Conservation (phyloP, 2,797 vertebrate genomes). For the Myripristis jacobus region DNA sequence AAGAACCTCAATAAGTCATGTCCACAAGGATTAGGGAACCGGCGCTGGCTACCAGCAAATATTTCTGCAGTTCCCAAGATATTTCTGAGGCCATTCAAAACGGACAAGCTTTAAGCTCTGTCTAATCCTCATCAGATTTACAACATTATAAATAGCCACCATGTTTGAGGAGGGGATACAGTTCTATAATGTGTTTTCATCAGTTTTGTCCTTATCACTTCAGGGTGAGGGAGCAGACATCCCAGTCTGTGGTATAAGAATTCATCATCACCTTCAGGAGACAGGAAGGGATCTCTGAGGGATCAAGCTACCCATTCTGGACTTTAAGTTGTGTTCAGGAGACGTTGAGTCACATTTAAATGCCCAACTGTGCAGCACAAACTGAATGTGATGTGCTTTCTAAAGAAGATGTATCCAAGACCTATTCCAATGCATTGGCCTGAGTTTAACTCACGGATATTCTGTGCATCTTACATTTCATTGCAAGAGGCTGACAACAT, state of each 20-base stretch:
- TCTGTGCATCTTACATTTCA: conserved; percentile 50
- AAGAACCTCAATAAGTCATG: conserved; percentile 58
- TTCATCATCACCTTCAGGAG: conserved; percentile 72
- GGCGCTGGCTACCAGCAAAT: conserved; percentile 38
- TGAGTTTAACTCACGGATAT: conserved; percentile 51
- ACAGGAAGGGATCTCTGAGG: conserved; percentile 44
- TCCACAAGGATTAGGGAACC: conserved; percentile 66
- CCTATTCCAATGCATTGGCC: conserved; percentile 57
- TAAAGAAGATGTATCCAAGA: conserved; percentile 60
- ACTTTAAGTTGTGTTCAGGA: conserved; percentile 71
- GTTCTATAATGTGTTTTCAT: conserved; percentile 40
- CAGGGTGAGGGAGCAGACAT: conserved; percentile 60
- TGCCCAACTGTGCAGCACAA: conserved; percentile 52
- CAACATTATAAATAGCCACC: conserved; percentile 49
- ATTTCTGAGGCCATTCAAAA: conserved; percentile 65
- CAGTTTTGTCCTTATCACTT: conserved; percentile 42
- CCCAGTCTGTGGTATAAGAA: conserved; percentile 48
- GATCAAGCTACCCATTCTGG: conserved; percentile 63
- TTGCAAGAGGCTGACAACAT: conserved; percentile 38
- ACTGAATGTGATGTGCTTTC: conserved; percentile 51
- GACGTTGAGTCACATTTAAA: conserved; percentile 62
- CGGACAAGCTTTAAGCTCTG: conserved; percentile 52
- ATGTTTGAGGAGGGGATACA: conserved; percentile 42
- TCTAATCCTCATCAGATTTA: conserved; percentile 71
- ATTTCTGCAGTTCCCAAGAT: conserved; percentile 53